Evolutionary conservation across 2,113 vertebrate species (phyloP), one percentile per base, ranked within the genome.

Genomic region (Phaethornis superciliosus): DNA sequence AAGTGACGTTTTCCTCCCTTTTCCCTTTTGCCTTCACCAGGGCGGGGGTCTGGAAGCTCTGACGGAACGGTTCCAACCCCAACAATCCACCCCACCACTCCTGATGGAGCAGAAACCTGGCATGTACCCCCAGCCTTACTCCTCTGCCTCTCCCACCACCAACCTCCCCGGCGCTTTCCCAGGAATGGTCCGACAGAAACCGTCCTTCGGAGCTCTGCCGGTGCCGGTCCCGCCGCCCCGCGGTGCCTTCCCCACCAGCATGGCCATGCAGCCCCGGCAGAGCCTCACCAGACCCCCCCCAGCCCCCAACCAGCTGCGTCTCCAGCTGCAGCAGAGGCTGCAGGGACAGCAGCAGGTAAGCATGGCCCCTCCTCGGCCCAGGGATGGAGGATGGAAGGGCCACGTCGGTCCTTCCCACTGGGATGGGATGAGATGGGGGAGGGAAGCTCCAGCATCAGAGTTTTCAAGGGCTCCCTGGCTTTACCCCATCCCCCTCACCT

Each of bases 291-390:
- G 98, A 55, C 96, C 98, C 15, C 98, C 98, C 6, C 98, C 98
- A 10, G 95, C 98, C 12, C 98, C 98, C 92, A 95, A 98, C 77
- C 98, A 98, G 62, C 97, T 99, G 54, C 98, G 99, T 32, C 98
- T 99, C 70, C 99, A 99, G 94, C 98, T 99, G 59, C 99, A 99
- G 86, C 99, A 99, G 95, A 97, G 99, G 23, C 95, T 99, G 35
- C 99, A 99, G 93, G 98, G 99, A 7, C 99, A 98, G 6, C 99
- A 99, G 96, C 98, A 99, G 98, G 99, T 99, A 84, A 84, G 4
- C n/a, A 37, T 44, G 40, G 12, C 42, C 26, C 6, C 2, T 51
- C 40, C 40, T 40, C 40, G 16, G 35, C 2, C 1, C 0, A 14
- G 65, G 49, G 33, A 63, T 10, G 27, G 5, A 21, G 49, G 49